Conservation (phyloP, 2,113 vertebrate genomes). For the Centropristis striata region DNA sequence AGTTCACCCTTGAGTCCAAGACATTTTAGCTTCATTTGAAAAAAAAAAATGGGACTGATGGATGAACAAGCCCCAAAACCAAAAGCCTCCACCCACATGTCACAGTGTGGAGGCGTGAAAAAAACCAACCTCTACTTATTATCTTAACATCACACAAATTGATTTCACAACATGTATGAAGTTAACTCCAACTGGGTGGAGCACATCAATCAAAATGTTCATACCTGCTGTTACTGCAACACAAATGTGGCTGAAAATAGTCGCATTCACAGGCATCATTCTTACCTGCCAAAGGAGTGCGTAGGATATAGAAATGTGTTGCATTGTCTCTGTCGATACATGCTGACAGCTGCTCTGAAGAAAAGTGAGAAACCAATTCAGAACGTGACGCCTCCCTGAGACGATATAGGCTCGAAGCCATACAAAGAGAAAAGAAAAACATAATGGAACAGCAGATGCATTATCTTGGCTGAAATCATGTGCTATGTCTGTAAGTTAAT, state of each 20-base stretch:
- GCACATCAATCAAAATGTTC: conserved; percentile 13
- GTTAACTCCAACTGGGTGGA: neutral
- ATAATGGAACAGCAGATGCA: conserved; percentile 10
- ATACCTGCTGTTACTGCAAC: conserved; percentile 9
- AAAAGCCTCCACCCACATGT: too few relatives aligned
- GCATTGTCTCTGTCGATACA: conserved; percentile 46
- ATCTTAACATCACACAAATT: neutral
- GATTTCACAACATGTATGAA: neutral
- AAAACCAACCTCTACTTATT: neutral
- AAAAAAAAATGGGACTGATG: too few relatives aligned
- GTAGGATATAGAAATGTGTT: conserved; percentile 24
- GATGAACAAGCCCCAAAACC: too few relatives aligned
- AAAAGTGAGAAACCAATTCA: conserved; percentile 18
- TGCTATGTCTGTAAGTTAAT: conserved; percentile 8
- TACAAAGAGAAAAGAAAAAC: neutral
- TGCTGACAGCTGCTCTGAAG: conserved; percentile 41
- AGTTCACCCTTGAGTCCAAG: too few relatives aligned
- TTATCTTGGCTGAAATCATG: conserved; percentile 9
- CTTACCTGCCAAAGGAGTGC: conserved; percentile 14
- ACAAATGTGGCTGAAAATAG: conserved; percentile 29
- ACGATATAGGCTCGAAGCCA: neutral
- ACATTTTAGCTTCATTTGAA: too few relatives aligned
- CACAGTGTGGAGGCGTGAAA: too few relatives aligned
- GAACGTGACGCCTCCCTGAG: conserved; percentile 4
- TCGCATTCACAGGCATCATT: conserved; percentile 33